Conservation (phyloP, 30 jellyfish, hydroid and myxozoan genomes). For the Pelagia noctiluca region DNA sequence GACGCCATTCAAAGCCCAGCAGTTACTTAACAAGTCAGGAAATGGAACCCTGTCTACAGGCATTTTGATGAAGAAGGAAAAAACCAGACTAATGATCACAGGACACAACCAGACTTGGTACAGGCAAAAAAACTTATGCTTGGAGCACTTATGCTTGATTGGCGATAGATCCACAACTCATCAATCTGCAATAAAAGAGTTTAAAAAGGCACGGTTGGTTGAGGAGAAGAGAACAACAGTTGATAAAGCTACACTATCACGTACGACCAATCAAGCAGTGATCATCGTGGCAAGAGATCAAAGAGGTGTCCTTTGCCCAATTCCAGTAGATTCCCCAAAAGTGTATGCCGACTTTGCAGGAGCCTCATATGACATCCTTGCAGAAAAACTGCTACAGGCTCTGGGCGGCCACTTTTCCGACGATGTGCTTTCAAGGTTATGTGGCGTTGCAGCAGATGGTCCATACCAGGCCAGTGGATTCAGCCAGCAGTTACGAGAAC, state of each 20-base stretch:
- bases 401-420: background rate
- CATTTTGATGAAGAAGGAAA: background rate
- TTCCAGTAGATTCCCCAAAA: slow-evolving; percentile 9
- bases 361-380: slow-evolving; percentile 5
- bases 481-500: background rate
- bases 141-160: slow-evolving; percentile 22
- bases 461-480: slow-evolving; percentile 3
- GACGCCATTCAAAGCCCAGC: slow-evolving; percentile 32
- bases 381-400: background rate
- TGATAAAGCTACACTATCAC: slow-evolving; percentile 15
- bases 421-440: background rate
- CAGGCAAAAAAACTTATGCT: background rate
- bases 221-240: background rate
- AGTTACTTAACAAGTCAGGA: background rate
- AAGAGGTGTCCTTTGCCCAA: background rate
- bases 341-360: background rate
- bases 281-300: slow-evolving; percentile 6
- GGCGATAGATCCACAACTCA: slow-evolving; percentile 20
- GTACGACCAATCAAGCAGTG: slow-evolving; percentile 4
- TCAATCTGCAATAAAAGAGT: slow-evolving; percentile 20
- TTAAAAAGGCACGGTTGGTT: background rate
- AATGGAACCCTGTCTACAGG: background rate
- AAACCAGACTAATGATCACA: background rate
- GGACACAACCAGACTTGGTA: slow-evolving; percentile 34
- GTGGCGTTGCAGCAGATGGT: slow-evolving; percentile 30